A percentile compares a stretch with the other conserved stretches of the same genome.
These are phyloP conservation scores for Trichopria drosophilae DNA, from an alignment of 2,888 invertebrate genomes.

Conservation along the genomic window DNA sequence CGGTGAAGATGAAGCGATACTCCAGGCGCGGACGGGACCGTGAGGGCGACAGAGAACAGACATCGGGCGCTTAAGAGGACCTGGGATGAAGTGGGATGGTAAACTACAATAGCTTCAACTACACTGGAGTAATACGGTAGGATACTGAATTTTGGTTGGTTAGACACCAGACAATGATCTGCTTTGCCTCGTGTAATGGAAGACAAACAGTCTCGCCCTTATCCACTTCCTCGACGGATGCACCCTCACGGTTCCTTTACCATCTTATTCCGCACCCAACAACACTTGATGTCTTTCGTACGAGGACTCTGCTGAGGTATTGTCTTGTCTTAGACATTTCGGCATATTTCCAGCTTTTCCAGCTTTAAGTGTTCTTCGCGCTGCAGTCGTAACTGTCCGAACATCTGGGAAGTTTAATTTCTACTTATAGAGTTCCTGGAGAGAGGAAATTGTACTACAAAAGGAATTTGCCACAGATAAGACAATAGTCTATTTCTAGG, in stretches of 20 bases:
- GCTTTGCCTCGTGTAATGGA: constrained; percentile 51
- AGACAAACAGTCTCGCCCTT: constrained; percentile 49
- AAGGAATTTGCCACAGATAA: no score
- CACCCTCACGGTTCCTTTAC: constrained; percentile 24
- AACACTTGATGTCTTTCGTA: constrained; percentile 10
- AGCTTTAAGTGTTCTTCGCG: no score
- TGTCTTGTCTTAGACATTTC: constrained; percentile 7
- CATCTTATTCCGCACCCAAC: constrained; percentile 25
- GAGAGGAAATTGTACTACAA: no score
- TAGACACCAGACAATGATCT: constrained; percentile 50
- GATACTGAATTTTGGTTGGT: constrained; percentile 49
- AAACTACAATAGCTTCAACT: constrained; percentile 44
- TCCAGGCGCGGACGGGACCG: no score
- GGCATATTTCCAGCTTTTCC: no score
- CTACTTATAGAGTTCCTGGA: no score
- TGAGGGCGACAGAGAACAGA: not conserved
- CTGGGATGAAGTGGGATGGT: constrained; percentile 23
- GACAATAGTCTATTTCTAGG: no score
- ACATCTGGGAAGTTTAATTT: no score
- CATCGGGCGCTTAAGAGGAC: constrained; percentile 9
- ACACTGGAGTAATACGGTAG: constrained; percentile 43
- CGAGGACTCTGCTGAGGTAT: constrained; percentile 10
- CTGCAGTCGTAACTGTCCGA: no score
- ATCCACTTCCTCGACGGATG: constrained; percentile 35
- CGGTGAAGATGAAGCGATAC: constrained; percentile 28